Evolutionary conservation across 2,888 invertebrate species (phyloP).

Genomic region (Dicycla oo): DNA sequence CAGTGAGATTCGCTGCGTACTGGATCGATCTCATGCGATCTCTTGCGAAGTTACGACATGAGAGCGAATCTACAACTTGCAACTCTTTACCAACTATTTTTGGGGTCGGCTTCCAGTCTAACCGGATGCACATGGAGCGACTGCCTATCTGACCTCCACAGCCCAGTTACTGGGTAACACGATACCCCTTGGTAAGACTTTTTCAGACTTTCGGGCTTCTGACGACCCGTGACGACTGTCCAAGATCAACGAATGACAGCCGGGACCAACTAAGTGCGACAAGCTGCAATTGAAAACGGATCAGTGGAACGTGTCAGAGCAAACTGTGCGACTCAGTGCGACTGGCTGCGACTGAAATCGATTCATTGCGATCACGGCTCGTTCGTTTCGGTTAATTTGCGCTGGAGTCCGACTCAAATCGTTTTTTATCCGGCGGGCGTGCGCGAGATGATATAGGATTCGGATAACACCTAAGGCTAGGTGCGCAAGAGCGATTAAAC

Average conservation of each 20-base stretch:
- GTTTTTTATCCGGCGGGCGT: constrained; percentile 57
- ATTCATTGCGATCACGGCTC: constrained; percentile 49
- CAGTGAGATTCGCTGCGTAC: constrained; percentile 9
- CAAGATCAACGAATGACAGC: too few species aligned
- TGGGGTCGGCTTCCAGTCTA: too few species aligned
- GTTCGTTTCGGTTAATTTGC: constrained; percentile 61
- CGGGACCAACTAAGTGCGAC: background rate
- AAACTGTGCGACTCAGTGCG: constrained; percentile 13
- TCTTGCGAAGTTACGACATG: background rate
- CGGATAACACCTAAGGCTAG: constrained; percentile 64
- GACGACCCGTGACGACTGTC: too few species aligned
- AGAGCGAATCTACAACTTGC: too few species aligned
- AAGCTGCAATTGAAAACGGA: constrained; percentile 6
- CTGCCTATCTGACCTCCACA: too few species aligned
- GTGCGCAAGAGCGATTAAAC: constrained; percentile 51
- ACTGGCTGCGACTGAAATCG: constrained; percentile 35
- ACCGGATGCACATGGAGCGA: too few species aligned
- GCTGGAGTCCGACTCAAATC: constrained; percentile 34
- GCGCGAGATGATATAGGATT: constrained; percentile 60
- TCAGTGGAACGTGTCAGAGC: constrained; percentile 1
- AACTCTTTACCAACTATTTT: too few species aligned
- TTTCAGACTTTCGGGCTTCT: too few species aligned
- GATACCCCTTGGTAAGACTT: too few species aligned
- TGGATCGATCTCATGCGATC: background rate
- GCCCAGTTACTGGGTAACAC: too few species aligned